phyloP scores from a whole-genome alignment of 2,113 vertebrate genomes.

The Amphiprion ocellaris region DNA sequence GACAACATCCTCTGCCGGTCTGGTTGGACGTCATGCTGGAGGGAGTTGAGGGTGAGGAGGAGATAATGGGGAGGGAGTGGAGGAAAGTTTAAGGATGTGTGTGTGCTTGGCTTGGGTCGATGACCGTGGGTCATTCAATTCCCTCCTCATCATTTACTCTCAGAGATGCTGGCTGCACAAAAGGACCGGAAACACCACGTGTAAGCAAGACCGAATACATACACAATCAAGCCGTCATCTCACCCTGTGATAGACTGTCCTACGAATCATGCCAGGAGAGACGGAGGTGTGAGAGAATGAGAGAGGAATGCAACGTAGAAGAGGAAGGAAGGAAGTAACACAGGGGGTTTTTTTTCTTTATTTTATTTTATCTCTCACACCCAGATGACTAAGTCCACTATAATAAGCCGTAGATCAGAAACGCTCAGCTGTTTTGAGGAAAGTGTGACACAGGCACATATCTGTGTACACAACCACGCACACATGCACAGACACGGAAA shows the following conservation, averaged over 20 bases:
- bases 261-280: conserved; percentile 31
- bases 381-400: conserved; percentile 53
- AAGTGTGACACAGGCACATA: background rate
- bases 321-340: conserved; percentile 2
- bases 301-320: background rate
- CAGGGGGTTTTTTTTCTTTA: background rate
- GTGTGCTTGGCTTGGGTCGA: conserved; percentile 1
- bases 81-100: conserved; percentile 19
- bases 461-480: background rate
- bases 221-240: conserved; percentile 67
- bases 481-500: conserved; percentile 14
- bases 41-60: conserved; percentile 20
- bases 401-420: conserved; percentile 51
- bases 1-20: conserved; percentile 36
- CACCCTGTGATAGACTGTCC: conserved; percentile 65
- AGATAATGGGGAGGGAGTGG: conserved; percentile 24
- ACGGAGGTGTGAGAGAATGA: conserved; percentile 14
- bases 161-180: conserved; percentile 65
- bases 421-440: conserved; percentile 50
- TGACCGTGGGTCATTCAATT: conserved; percentile 20
- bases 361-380: conserved; percentile 59
- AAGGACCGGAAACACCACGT: conserved; percentile 56
- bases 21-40: background rate
- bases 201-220: conserved; percentile 55
- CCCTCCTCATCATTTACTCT: conserved; percentile 31